These are phyloP conservation scores for Megaceryle alcyon DNA, from an alignment of 2,797 vertebrate genomes.

Conservation along the genomic window DNA sequence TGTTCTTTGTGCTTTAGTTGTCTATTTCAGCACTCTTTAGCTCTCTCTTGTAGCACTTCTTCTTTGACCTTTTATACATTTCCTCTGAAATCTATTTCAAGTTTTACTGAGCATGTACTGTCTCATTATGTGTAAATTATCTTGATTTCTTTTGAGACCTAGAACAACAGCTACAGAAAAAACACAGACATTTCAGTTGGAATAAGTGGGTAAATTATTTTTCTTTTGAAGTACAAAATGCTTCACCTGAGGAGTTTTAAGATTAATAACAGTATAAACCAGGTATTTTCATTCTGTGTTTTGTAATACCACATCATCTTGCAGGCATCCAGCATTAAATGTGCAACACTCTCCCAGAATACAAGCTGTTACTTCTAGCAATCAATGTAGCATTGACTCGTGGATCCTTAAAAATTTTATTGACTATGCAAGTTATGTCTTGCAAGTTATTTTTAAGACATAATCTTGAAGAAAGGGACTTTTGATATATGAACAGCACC, in stretches of 20 bases:
- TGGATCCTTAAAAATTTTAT: constrained; percentile 24
- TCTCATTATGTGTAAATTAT: not conserved
- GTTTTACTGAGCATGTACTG: not conserved
- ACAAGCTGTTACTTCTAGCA: not conserved
- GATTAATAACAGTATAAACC: not conserved
- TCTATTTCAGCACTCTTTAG: not conserved
- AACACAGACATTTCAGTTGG: not conserved
- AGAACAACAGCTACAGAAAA: not conserved
- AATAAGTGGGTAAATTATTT: not conserved
- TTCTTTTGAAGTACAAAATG: not conserved
- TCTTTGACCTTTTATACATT: not conserved
- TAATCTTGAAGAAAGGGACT: not conserved
- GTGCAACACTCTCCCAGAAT: not conserved
- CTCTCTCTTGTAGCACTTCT: not conserved
- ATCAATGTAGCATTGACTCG: constrained; percentile 17
- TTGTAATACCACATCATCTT: not conserved
- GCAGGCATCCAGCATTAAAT: not conserved
- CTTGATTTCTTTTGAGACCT: not conserved
- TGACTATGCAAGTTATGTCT: not conserved
- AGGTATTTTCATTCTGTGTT: not conserved
- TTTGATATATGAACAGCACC: not conserved
- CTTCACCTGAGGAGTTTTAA: not conserved
- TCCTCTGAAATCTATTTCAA: not conserved
- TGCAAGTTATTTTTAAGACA: constrained; percentile 46
- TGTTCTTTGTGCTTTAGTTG: not conserved